Conservation (phyloP, 2,113 vertebrate species). For the Corythoichthys intestinalis region DNA sequence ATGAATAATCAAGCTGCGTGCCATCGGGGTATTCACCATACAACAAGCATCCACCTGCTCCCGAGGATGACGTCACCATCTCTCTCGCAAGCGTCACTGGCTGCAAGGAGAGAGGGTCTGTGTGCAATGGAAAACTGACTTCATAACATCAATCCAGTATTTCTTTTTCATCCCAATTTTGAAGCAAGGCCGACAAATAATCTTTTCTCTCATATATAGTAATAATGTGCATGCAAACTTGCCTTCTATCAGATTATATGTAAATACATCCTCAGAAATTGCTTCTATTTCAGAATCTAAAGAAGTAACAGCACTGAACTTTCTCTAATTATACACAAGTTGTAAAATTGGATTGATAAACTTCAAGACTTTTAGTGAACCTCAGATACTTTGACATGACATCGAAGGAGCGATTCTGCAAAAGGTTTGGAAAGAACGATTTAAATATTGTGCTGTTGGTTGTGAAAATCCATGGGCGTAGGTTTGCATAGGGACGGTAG, state of each 20-base stretch:
- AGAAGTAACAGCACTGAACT: too few relatives aligned
- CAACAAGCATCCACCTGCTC: slow-evolving; percentile 33
- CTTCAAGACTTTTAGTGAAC: too few relatives aligned
- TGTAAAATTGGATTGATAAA: too few relatives aligned
- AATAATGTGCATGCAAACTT: not conserved
- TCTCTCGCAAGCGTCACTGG: slow-evolving; percentile 1
- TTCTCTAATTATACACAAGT: too few relatives aligned
- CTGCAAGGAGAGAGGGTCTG: not conserved
- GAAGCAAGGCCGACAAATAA: not conserved
- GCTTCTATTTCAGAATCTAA: too few relatives aligned
- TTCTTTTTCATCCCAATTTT: not conserved
- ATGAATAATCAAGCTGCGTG: slow-evolving; percentile 19
- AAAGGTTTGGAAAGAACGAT: too few relatives aligned
- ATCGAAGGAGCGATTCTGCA: too few relatives aligned
- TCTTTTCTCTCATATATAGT: not conserved
- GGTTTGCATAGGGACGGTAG: too few relatives aligned
- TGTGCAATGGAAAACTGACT: not conserved
- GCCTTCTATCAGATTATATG: not conserved
- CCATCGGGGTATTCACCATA: slow-evolving; percentile 50
- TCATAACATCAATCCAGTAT: not conserved
- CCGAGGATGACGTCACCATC: slow-evolving; percentile 44
- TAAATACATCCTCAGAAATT: too few relatives aligned
- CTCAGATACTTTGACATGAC: too few relatives aligned
- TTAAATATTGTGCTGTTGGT: too few relatives aligned
- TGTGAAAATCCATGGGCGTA: too few relatives aligned